Evolutionary conservation across 2,888 invertebrate genomes (phyloP), one percentile per base, ranked within the genome.

Genomic region (Xiphydria camelus): DNA sequence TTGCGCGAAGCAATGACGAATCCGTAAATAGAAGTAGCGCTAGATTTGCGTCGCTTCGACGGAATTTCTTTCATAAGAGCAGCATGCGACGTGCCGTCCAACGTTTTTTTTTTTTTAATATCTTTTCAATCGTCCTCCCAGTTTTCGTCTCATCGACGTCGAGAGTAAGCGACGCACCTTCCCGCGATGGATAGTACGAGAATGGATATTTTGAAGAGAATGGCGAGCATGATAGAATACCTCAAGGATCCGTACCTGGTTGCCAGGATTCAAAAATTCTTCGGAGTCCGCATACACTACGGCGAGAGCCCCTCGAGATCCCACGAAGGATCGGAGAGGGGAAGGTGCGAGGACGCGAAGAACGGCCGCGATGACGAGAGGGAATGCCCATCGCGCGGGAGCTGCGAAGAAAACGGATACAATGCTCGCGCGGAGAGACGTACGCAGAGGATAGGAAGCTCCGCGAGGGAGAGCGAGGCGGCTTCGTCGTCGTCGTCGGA

Each of bases 201-300:
- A 37, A 37, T 9, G 22, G 34, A 22, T 36, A 38, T 35, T 29
- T 21, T 29, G 12, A 50, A 35, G 36, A 58, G 55, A 54, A 47
- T 54, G 36, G 37, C 39, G 15, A 38, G 49, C 17, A 52, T 53
- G 7, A 78, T 90, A 66, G 82, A 87, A 62, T 83, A 85, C 68
- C 80, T 91, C 42, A 87, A 88, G 70, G 86, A 87, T 67, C 88
- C 92, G 4, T 75, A 83, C 49, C 76, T 91, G 57, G 92, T 93
- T 17, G 84, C 88, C 15, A 82, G 83, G 70, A 85, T 92, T 63
- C 93, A 93, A 74, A 79, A 84, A 61, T 86, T 82, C 73, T 92
- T 91, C 73, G 92, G 91, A 46, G 83, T 92, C 18, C 78, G 79
- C 54, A 82, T 82, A 63, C 53, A 62, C 37, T 55, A 59, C 18